Evolutionary conservation across 2,888 invertebrate genomes (phyloP), one percentile per base, ranked within the genome.

Genomic region (Catocala sponsa): DNA sequence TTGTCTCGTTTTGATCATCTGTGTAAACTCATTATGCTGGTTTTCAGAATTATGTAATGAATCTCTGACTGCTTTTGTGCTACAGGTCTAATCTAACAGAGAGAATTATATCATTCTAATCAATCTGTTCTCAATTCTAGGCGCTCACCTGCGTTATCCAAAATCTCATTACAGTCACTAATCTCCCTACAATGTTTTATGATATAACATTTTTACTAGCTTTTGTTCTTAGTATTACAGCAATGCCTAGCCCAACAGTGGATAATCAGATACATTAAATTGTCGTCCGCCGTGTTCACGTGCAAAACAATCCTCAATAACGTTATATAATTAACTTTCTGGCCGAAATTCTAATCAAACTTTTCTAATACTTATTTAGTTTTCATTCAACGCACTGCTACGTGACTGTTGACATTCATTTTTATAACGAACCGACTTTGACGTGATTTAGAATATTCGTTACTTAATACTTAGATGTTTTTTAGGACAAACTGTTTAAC

Each of bases 401-500:
- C 48, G 44, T 33, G 32, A 48, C 33, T 64, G 55, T 43, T 57
- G 48, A 59, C 41, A 64, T 61, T 59, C 43, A 65, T 59, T 70
- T 65, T 47, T 63, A 49, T 57, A 65, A 59, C 56, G 49, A 59
- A 59, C 61, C 65, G 53, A 60, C 47, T 59, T 61, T 74, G 72
- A 65, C 63, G 72, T 74, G 65, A 74, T 49, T 64, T 66, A 46
- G 48, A 48, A 48, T 57, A 54, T 54, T 60, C 63, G 42, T 63
- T 53, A 57, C 51, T 44, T 55, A 52, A 61, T 32, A 57, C 53
- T 50, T 47, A 52, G 55, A 59, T 58, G 53, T 54, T 69, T 69
- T 65, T 60, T 62, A 57, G 50, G 12, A 43, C 42, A 58, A 63
- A 67, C 64, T 48, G 58, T 67, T 72, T 56, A 63, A 65, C 68